phyloP scores from a whole-genome alignment of 2,797 vertebrate species.

The Takifugu rubripes region DNA sequence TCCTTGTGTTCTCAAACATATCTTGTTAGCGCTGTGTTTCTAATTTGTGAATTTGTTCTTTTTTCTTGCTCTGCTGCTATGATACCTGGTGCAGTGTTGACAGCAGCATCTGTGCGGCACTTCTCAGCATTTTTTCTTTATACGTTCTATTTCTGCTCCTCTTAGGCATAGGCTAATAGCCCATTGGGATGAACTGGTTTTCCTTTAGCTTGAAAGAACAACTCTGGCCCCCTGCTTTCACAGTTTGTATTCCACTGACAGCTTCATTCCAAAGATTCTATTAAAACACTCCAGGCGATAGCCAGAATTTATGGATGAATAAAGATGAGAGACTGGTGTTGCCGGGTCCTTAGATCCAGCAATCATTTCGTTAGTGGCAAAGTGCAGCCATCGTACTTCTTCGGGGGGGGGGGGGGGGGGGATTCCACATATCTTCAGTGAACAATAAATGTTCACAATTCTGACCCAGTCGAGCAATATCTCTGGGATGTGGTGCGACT shows the following conservation, averaged over 20 bases:
- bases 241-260: not conserved
- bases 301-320: too few relatives aligned
- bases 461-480: too few relatives aligned
- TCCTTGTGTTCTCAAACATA: not conserved
- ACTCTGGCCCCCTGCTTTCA: slow-evolving; percentile 8
- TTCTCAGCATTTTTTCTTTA: too few relatives aligned
- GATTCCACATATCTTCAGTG: too few relatives aligned
- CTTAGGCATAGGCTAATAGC: slow-evolving; percentile 38
- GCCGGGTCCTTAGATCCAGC: too few relatives aligned
- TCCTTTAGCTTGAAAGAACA: slow-evolving; percentile 17
- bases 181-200: slow-evolving; percentile 48
- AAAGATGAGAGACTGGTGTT: too few relatives aligned
- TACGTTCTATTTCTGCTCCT: slow-evolving; percentile 24
- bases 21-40: slow-evolving; percentile 9
- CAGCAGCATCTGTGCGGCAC: not conserved
- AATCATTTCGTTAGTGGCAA: too few relatives aligned
- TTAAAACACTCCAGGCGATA: not conserved
- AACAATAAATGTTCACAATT: too few relatives aligned
- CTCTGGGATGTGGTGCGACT: too few relatives aligned
- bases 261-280: not conserved
- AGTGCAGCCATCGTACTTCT: too few relatives aligned
- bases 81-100: slow-evolving; percentile 20
- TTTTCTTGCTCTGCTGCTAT: slow-evolving; percentile 3
- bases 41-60: slow-evolving; percentile 9
- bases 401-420: too few relatives aligned